Evolutionary conservation across 2,797 vertebrate genomes (phyloP).

Genomic region (Falco berigora): DNA sequence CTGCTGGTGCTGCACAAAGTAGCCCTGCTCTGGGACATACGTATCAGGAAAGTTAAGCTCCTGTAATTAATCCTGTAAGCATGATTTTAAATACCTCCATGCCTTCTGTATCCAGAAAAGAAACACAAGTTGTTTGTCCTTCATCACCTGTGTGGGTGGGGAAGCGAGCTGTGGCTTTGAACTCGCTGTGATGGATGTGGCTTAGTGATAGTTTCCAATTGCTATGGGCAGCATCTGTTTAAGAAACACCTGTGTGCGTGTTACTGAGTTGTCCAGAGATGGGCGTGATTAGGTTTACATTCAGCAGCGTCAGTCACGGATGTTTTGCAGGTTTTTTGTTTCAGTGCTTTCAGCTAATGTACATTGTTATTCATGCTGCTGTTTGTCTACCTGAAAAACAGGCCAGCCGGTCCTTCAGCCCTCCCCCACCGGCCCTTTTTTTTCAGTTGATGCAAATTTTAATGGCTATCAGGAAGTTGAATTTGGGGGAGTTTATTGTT

Average conservation of each 20-base stretch:
- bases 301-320: neutral
- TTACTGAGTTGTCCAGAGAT: neutral
- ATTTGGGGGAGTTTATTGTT: neutral
- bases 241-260: neutral
- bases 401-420: neutral
- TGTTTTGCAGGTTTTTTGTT: neutral
- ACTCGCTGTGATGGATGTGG: neutral
- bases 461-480: neutral
- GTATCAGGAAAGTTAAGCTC: accelerated
- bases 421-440: neutral
- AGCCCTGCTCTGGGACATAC: neutral
- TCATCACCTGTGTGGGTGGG: neutral
- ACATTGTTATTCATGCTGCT: neutral
- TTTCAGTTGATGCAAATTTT: neutral
- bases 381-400: neutral
- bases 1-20: neutral
- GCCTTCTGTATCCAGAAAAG: neutral
- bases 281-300: neutral
- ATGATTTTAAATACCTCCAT: neutral
- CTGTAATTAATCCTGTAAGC: neutral
- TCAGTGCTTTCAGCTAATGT: neutral
- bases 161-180: neutral
- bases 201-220: neutral
- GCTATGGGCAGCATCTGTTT: neutral
- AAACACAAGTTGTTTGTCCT: neutral